Base-by-base conservation (phyloP, 2,888 invertebrate genomes). In the Tiphia femorata region DNA sequence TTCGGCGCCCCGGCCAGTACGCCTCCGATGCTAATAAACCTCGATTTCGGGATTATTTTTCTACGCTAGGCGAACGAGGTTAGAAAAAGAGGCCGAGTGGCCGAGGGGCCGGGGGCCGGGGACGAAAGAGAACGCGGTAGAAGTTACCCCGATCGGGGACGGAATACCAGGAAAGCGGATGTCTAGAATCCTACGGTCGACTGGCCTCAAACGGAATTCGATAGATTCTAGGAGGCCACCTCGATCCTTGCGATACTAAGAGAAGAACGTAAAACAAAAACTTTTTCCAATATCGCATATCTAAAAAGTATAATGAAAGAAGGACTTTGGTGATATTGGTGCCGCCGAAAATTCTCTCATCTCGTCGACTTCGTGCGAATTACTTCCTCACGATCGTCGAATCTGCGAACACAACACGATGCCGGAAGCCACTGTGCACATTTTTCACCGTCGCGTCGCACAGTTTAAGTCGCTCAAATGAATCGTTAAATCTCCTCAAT, bases 21-120 rank as follows among this genome's bases (percentile, higher is more conserved):
- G 72, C 71, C 70, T 72, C 65, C 62, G 69, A 81, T 80, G 80
- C 79, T 79, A 80, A 81, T 79, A 77, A 72, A 75, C 59, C 70
- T 62, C 72, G 72, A 78, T 79, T 75, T 72, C 66, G 59, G 62
- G 71, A 75, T 73, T 75, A 74, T 75, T 76, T 70, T 52, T 56
- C 67, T 51, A 61, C 46, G 54, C 51, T 51, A 43, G n/a, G n/a
- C n/a, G 23, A 30, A 7, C 12, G 38, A 51, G 46, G 19, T 51
- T 46, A 27, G 43, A 35, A 43, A 49, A 21, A 55, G 23, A 46
- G 44, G 43, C 30, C 48, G 30, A 41, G 16, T 0, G 19, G 8
- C 1, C 4, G 10, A n/a, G 17, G 1, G 46, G 19, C 7, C 16
- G 27, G 30, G 16, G 8, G 30, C 29, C 4, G 35, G 12, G 19